phyloP scores from a whole-genome alignment of 1,140 invertebrate species.

The Neomicropteryx cornuta region DNA sequence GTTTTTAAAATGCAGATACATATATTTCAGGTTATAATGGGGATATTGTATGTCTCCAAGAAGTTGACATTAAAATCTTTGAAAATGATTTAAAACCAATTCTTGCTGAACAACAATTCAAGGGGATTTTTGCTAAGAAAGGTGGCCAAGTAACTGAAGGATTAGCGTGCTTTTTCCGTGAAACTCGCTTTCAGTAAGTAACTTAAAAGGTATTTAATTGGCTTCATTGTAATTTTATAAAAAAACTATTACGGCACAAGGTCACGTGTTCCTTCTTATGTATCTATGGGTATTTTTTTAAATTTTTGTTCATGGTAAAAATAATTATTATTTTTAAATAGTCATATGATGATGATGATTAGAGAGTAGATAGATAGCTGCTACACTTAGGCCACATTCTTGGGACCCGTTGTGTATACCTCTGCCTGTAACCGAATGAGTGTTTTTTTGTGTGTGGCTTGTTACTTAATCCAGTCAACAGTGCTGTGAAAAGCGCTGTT shows the following conservation, averaged over 20 bases:
- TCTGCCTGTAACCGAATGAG: too few species aligned
- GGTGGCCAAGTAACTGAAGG: slow-evolving; percentile 67
- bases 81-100: slow-evolving; percentile 55
- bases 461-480: too few species aligned
- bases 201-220: slow-evolving; percentile 4
- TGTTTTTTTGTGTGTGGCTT: too few species aligned
- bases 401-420: not conserved
- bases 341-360: slow-evolving; percentile 8
- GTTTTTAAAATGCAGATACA: slow-evolving; percentile 1
- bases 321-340: not conserved
- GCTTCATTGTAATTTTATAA: slow-evolving; percentile 1
- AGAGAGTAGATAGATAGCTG: not conserved
- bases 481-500: too few species aligned
- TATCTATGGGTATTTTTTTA: not conserved
- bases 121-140: slow-evolving; percentile 57
- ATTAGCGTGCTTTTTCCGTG: slow-evolving; percentile 62
- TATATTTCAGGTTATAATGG: slow-evolving; percentile 65
- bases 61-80: slow-evolving; percentile 78
- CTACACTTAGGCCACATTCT: not conserved
- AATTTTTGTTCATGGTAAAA: not conserved
- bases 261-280: not conserved
- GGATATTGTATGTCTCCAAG: slow-evolving; percentile 86
- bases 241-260: not conserved
- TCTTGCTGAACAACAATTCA: slow-evolving; percentile 42
- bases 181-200: slow-evolving; percentile 45